Evolutionary conservation across 2,113 vertebrate species (phyloP), one percentile per base, ranked within the genome.

Genomic region (Aix galericulata): DNA sequence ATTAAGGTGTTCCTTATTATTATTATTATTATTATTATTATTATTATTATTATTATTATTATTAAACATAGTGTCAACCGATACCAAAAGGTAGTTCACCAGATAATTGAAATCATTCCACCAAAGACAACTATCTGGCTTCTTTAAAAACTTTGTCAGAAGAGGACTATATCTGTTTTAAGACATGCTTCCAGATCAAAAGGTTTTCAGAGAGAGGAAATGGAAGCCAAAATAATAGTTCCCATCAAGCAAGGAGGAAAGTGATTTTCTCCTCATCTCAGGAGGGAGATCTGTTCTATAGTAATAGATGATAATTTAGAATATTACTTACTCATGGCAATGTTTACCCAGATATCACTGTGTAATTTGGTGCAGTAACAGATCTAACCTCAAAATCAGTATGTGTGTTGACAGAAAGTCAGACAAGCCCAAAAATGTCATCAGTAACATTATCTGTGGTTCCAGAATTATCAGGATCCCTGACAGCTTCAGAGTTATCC

Each of bases 371-470:
- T 85, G 56, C 48, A 85, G 29, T 10, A 87, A 32, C 34, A 75
- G 75, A 75, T 89, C 38, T 78, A 59, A 58, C 16, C 71, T 79
- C 78, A 69, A 53, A 87, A 87, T 60, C 66, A 72, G 69, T 64
- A 75, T 48, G 87, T 84, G 66, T 79, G 66, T 85, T 91, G 74
- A 88, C 48, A 96, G 38, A 53, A 87, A 95, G 90, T 91, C 86
- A 93, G 21, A 48, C 22, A 68, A n/a, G 53, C 60, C 60, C 56
- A 91, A 85, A 91, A 91, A 87, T 91, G 29, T 56, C 82, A 93
- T 96, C 71, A 82, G 62, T 95, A 94, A 87, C 9, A 42, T 71
- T 87, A 79, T 17, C 42, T 64, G 11, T 69, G 36, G 15, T 76
- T 93, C 66, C 53, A 82, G 18, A 82, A 56, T 29, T 69, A 87